Percentiles rank a stretch among this genome's conserved stretches.
These are phyloP conservation scores for Drosophila insularis DNA, from an alignment of 1,140 invertebrate genomes.

Conservation along the genomic window DNA sequence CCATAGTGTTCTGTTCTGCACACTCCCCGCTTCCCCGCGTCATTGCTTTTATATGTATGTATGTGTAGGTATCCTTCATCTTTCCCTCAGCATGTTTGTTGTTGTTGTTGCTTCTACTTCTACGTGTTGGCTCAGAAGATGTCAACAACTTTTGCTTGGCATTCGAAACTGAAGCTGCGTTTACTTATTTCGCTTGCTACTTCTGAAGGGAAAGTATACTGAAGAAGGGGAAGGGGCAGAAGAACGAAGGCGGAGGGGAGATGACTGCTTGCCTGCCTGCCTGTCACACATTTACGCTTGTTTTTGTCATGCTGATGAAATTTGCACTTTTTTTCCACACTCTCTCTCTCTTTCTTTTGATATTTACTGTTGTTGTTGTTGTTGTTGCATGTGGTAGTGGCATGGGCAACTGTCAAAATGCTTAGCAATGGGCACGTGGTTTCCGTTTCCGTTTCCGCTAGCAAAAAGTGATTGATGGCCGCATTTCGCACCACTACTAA, in stretches of 20 bases:
- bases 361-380: constrained; percentile 5
- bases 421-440: constrained; percentile 56
- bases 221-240: background rate
- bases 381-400: constrained; percentile 35
- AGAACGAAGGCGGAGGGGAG: background rate
- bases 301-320: constrained; percentile 55
- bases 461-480: constrained; percentile 63
- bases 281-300: constrained; percentile 43
- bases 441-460: constrained; percentile 49
- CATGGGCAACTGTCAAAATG: constrained; percentile 59
- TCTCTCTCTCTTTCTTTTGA: constrained; percentile 16
- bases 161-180: constrained; percentile 22
- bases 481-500: constrained; percentile 65
- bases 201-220: background rate
- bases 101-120: constrained; percentile 44
- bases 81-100: constrained; percentile 20
- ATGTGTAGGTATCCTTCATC: background rate
- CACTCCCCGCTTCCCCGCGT: background rate
- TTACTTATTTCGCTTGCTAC: constrained; percentile 18
- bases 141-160: constrained; percentile 72
- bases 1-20: background rate
- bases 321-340: constrained; percentile 53
- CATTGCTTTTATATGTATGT: background rate
- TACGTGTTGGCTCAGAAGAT: constrained; percentile 76
- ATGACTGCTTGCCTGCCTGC: background rate